A percentile compares a stretch with the other conserved stretches of the same genome.
phyloP scores from a whole-genome alignment of 2,888 invertebrate genomes.

The Cetonia aurata region DNA sequence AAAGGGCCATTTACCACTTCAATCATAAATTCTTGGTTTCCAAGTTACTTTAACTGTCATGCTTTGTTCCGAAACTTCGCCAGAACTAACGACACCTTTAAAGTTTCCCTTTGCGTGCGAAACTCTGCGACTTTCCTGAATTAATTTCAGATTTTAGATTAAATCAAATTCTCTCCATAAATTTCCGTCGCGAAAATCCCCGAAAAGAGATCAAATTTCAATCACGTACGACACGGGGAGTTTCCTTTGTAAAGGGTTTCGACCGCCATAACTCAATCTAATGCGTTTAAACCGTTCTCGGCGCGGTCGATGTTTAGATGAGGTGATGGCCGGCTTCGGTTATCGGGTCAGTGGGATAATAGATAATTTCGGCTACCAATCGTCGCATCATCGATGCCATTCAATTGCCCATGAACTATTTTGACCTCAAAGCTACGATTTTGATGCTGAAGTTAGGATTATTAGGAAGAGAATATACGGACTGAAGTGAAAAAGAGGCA shows the following conservation, averaged over 20 bases:
- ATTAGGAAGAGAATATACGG: too few relatives aligned
- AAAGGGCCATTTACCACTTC: too few relatives aligned
- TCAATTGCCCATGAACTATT: conserved; percentile 27
- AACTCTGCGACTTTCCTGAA: too few relatives aligned
- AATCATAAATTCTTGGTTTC: too few relatives aligned
- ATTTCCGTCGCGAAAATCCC: too few relatives aligned
- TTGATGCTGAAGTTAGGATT: too few relatives aligned
- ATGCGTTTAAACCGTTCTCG: conserved; percentile 18
- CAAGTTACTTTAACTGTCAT: too few relatives aligned
- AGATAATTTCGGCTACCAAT: conserved; percentile 16
- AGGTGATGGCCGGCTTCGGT: background rate
- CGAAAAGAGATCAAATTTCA: conserved; percentile 2
- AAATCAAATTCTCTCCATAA: too few relatives aligned
- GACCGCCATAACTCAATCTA: conserved; percentile 24
- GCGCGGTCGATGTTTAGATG: conserved; percentile 17
- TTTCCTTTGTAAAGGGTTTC: conserved; percentile 20
- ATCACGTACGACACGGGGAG: conserved; percentile 17
- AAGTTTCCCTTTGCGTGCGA: too few relatives aligned
- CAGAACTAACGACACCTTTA: too few relatives aligned
- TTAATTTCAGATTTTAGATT: too few relatives aligned
- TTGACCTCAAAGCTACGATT: conserved; percentile 3
- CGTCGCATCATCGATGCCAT: conserved; percentile 13
- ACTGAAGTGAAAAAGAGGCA: background rate
- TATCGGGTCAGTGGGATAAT: conserved; percentile 8
- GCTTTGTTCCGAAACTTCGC: too few relatives aligned